Evolutionary conservation across 2,797 vertebrate genomes (phyloP).

Genomic region (Tinamus major): DNA sequence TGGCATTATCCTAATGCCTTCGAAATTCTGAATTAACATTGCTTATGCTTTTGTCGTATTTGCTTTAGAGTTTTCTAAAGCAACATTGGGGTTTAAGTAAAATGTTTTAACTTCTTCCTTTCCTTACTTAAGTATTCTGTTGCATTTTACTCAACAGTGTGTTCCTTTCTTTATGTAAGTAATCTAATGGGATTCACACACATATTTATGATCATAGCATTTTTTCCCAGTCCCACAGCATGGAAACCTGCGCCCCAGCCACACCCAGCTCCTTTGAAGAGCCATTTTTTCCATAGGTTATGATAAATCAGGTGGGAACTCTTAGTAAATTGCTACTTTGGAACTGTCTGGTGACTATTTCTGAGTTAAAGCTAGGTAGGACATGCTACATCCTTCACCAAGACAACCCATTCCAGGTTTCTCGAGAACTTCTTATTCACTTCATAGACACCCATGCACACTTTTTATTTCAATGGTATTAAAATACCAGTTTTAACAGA

Average conservation of each 20-base stretch:
- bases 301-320: neutral
- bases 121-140: neutral
- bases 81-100: neutral
- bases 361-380: neutral
- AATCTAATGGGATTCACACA: neutral
- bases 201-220: neutral
- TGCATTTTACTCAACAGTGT: neutral
- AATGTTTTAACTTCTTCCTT: neutral
- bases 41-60: neutral
- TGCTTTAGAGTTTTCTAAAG: neutral
- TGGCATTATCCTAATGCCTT: neutral
- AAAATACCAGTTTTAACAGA: neutral
- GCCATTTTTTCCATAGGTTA: neutral
- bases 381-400: neutral
- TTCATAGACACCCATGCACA: neutral
- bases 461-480: rapidly evolving
- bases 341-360: neutral
- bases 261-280: neutral
- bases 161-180: neutral
- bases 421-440: neutral
- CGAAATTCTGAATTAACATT: neutral
- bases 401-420: neutral
- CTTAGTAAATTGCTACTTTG: neutral
- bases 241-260: neutral
- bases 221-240: neutral